A percentile compares a stretch with the other conserved stretches of the same genome.
Conservation (phyloP, 2,797 vertebrate species). For the Eospalax fontanierii region DNA sequence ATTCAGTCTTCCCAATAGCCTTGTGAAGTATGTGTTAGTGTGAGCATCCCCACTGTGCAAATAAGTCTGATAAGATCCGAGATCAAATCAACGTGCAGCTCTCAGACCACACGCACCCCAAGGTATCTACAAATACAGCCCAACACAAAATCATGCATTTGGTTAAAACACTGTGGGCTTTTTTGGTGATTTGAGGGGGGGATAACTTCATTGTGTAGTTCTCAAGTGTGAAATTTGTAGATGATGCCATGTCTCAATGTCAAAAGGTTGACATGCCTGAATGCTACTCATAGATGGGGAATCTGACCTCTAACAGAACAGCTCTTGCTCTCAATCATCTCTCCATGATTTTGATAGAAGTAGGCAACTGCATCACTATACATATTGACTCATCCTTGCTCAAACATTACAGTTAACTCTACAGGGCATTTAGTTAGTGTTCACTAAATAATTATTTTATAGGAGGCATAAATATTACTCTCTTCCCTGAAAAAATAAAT, state of each 20-base stretch:
- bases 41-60: constrained; percentile 17
- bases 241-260: not conserved
- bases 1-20: constrained; percentile 24
- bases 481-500: constrained; percentile 9
- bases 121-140: not conserved
- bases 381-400: not conserved
- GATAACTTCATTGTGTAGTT: not conserved
- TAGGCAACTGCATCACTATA: not conserved
- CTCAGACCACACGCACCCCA: not conserved
- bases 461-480: not conserved
- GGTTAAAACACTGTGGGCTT: not conserved
- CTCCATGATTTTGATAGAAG: not conserved
- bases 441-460: constrained; percentile 57
- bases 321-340: constrained; percentile 18
- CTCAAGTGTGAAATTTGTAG: too few relatives aligned
- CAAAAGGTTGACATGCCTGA: not conserved
- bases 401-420: constrained; percentile 35
- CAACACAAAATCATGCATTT: not conserved
- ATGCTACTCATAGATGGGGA: not conserved
- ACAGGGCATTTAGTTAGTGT: not conserved
- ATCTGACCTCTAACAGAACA: constrained; percentile 30
- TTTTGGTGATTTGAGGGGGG: not conserved
- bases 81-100: not conserved
- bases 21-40: not conserved
- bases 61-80: constrained; percentile 4